A percentile compares a stretch with the other conserved stretches of the same genome.
These are phyloP conservation scores for Oncorhynchus masou DNA, from an alignment of 2,113 vertebrate species.

Conservation along the genomic window DNA sequence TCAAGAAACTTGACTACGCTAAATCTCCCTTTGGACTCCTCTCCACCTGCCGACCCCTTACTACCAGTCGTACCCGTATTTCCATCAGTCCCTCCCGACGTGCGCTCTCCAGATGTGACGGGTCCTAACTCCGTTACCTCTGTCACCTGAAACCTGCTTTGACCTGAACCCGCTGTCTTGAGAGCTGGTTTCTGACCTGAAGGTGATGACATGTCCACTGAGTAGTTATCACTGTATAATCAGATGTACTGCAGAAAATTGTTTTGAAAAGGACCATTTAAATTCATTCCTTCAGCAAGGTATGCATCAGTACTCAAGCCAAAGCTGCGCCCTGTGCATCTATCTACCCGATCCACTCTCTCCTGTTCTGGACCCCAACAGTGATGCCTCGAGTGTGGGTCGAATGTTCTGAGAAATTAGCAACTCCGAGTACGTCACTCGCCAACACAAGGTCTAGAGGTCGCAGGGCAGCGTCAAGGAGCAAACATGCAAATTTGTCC, in stretches of 20 bases:
- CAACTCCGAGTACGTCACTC: slow-evolving; percentile 1
- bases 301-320: slow-evolving; percentile 31
- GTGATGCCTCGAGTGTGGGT: background rate
- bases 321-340: slow-evolving; percentile 25
- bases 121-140: slow-evolving; percentile 79
- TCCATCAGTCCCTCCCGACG: slow-evolving; percentile 16
- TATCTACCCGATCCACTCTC: slow-evolving; percentile 16
- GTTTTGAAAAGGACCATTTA: background rate
- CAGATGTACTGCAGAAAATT: background rate
- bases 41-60: slow-evolving; percentile 54
- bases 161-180: slow-evolving; percentile 71
- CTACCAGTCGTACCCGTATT: slow-evolving; percentile 5
- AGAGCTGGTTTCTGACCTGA: slow-evolving; percentile 58
- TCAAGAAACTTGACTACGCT: slow-evolving; percentile 88
- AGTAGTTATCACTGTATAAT: background rate
- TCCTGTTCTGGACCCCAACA: slow-evolving; percentile 1
- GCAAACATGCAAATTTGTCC: background rate
- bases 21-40: slow-evolving; percentile 86
- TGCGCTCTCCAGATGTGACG: slow-evolving; percentile 11
- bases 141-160: slow-evolving; percentile 93
- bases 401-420: background rate
- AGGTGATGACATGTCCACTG: slow-evolving; percentile 53
- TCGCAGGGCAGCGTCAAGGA: background rate
- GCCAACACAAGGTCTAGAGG: background rate
- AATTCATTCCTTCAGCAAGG: background rate